Base-by-base conservation (phyloP, 2,888 invertebrate genomes). In the Hypomecis atomaria region DNA sequence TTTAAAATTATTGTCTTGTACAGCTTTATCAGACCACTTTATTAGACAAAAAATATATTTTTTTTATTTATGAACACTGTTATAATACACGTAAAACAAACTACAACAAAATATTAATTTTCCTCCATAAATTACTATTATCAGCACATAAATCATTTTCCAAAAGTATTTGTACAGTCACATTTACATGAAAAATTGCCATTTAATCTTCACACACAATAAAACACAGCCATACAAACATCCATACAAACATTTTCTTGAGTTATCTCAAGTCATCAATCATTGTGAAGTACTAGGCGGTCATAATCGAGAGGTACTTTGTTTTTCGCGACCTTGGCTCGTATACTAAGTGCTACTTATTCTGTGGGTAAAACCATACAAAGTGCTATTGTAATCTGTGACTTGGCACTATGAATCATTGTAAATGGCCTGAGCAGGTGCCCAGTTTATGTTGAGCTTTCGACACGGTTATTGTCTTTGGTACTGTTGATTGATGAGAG, bases 261-360 rank as follows among this genome's bases (percentile, higher is more conserved):
- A 73, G 74, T 59, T 61, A 69, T 65, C 62, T 63, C 66, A 59
- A 67, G 61, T 68, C 77, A 81, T 81, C 79, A 77, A 81, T 81
- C 82, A 79, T 71, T 70, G 65, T 60, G 67, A 71, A 73, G 77
- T 80, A 82, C 82, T 63, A 79, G 79, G 80, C 77, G 59, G 42
- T 44, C 74, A 81, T 76, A 75, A 71, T 43, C 66, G 44, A 68
- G 77, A 74, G 76, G 66, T 76, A 74, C 66, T 52, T 56, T 55
- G 34, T 52, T 74, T 72, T 72, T 73, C 71, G 70, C 73, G 79
- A 72, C 82, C 81, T 83, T 82, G 76, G 56, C 52, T 42, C 1
- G 38, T 13, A 13, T 13, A 38, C 50, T 38, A 50, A 47, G 33
- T 47, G 10, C 38, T 38, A 11, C 5, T 9, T 13, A 50, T 38